phyloP scores from a whole-genome alignment of 2,113 vertebrate genomes.

The Platycercus adscitus region DNA sequence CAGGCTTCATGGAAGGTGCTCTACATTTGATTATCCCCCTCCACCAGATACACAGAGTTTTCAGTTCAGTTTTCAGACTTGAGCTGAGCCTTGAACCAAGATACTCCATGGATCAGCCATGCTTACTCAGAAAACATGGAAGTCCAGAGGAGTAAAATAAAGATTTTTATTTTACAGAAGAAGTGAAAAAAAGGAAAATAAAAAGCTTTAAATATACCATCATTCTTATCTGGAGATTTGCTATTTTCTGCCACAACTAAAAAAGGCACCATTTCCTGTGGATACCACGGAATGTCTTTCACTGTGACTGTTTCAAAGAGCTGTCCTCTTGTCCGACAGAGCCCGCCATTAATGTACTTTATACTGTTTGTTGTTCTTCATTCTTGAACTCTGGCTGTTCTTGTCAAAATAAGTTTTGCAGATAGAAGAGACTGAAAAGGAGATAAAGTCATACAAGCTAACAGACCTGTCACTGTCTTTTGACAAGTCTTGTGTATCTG shows the following conservation, averaged over 20 bases:
- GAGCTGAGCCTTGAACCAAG: background rate
- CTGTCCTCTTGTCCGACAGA: background rate
- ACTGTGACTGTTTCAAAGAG: background rate
- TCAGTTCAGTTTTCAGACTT: background rate
- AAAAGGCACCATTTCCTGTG: background rate
- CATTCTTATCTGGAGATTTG: background rate
- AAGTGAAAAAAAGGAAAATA: background rate
- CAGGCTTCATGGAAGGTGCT: background rate
- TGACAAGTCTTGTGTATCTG: background rate
- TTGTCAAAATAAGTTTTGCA: slow-evolving; percentile 19
- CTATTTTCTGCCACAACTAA: background rate
- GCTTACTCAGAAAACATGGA: background rate
- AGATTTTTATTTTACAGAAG: background rate
- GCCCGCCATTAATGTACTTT: background rate
- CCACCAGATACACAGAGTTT: background rate
- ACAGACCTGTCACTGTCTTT: slow-evolving; percentile 26
- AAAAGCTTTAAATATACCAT: background rate
- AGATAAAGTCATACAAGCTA: background rate
- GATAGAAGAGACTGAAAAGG: background rate
- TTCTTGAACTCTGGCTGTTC: background rate
- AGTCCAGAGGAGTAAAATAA: background rate
- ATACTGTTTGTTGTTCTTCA: background rate
- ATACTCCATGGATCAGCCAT: background rate
- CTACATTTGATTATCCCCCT: background rate
- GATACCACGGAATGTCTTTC: background rate